Evolutionary conservation across 2,888 invertebrate species (phyloP), one percentile per base, ranked within the genome.

Genomic region (Amphimallon solstitiale): DNA sequence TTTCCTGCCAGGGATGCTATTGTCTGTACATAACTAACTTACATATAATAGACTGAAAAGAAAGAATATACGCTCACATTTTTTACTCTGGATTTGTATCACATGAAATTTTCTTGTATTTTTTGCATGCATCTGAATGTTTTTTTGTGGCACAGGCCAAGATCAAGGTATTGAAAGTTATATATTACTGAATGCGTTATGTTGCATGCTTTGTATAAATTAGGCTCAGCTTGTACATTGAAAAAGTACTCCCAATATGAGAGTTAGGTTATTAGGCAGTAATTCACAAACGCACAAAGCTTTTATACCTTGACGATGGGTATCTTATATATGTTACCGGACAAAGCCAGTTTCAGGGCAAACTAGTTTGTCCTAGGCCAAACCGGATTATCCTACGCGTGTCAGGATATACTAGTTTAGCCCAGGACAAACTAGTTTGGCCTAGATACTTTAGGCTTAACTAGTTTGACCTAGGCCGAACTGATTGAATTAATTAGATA

Each of bases 131-230:
- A 86, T 86, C 88, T 89, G 86, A 87, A 89, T 89, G 88, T 89
- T 86, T 86, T 54, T 87, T 86, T 90, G 89, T 89, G 88, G 88
- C 86, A 86, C 86, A 89, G 89, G 86, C 87, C 84, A 86, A 87
- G 84, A 88, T 87, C 81, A 86, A 86, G 86, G 86, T 86, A 86
- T 85, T 85, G 83, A 82, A 84, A 82, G 78, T 80, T 76, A 77
- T 79, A 76, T 81, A 82, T 80, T 78, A 77, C 46, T 48, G 56
- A 59, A 59, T 59, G 56, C 56, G 43, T 59, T 59, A 59, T 23
- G 43, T 23, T 43, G 56, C 56, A 59, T 59, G 56, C 23, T 40
- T 59, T 43, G 43, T 43, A 43, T 21, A 29, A 43, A 19, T 48
- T 59, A 29, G 23, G 10, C n/a, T 12, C 29, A 45, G 56, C 29